Evolutionary conservation across 2,888 invertebrate genomes (phyloP).

Genomic region (Drosophila phalerata): DNA sequence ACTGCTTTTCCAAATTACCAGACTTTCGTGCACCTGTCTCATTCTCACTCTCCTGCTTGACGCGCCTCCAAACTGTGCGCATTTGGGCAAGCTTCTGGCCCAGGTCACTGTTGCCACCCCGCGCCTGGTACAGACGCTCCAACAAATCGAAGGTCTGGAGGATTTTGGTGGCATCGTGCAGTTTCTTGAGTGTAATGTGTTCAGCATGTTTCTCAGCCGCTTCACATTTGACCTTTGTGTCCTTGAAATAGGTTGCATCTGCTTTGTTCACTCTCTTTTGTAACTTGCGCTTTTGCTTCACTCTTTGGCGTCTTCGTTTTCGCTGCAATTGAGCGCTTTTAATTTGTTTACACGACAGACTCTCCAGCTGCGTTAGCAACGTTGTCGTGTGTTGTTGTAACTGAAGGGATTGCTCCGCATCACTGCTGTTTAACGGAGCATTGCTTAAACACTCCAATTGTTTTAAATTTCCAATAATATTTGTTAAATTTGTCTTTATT

Average conservation of each 20-base stretch:
- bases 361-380: constrained; percentile 41
- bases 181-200: constrained; percentile 53
- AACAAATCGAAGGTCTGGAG: constrained; percentile 72
- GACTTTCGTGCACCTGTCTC: constrained; percentile 30
- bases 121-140: constrained; percentile 63
- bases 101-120: constrained; percentile 52
- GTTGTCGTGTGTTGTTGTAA: constrained; percentile 39
- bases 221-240: background rate
- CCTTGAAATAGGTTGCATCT: background rate
- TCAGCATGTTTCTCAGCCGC: constrained; percentile 17
- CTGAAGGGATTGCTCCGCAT: constrained; percentile 11
- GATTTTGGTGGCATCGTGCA: constrained; percentile 65
- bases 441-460: constrained; percentile 35
- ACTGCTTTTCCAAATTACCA: constrained; percentile 62
- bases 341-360: constrained; percentile 37
- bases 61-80: constrained; percentile 72
- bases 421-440: constrained; percentile 5
- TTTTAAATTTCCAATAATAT: constrained; percentile 45
- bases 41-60: constrained; percentile 52
- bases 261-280: constrained; percentile 8
- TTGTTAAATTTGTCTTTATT: constrained; percentile 54
- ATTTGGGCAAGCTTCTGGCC: constrained; percentile 51
- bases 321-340: constrained; percentile 35
- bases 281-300: constrained; percentile 27
- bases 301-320: constrained; percentile 43